Base-by-base conservation (phyloP, 2,797 vertebrate species). In the Manis crassicaudata region DNA sequence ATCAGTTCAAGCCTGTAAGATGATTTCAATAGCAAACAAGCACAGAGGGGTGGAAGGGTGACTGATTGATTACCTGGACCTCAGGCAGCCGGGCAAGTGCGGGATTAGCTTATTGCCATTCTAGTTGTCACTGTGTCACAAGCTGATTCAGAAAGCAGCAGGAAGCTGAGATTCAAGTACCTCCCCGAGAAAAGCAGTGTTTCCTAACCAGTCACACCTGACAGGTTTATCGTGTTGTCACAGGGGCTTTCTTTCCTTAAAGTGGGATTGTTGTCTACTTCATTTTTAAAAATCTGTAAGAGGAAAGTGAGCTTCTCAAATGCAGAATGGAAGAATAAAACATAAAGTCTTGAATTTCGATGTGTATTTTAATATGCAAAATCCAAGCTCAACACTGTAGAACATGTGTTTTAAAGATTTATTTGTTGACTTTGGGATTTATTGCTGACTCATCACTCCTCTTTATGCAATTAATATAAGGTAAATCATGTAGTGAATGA, bases 381-480 rank as follows among this genome's bases (percentile, higher is more conserved):
- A 23, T 21, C 23, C 60, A 95, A 90, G 77, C 27, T 60, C 80
- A 88, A 86, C 23, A 84, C 35, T 72, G 17, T 7, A 72, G 77
- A 90, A 40, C 17, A 70, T 68, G 32, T 43, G 16, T 90, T 81
- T 40, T 4, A 76, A 75, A 94, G 32, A 94, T 73, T 60, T 93
- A 95, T 81, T 92, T 86, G 35, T 95, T 93, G 67, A 46, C 46
- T 46, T 46, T 46, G 46, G 11, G 46, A 46, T 46, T 46, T 46
- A 46, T 46, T 12, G 46, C 46, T 46, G 46, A 50, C 20, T 23
- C 73, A 90, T 92, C 18, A 50, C 77, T 37, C 35, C n/a, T 43
- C 92, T 90, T 87, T 62, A 63, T 88, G 50, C 62, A 90, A 86
- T 90, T 85, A 72, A 87, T 85, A 82, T 90, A 86, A 96, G 82